These are phyloP conservation scores for Galeopterus variegatus DNA, from an alignment of 2,113 vertebrate species.

Conservation along the genomic window DNA sequence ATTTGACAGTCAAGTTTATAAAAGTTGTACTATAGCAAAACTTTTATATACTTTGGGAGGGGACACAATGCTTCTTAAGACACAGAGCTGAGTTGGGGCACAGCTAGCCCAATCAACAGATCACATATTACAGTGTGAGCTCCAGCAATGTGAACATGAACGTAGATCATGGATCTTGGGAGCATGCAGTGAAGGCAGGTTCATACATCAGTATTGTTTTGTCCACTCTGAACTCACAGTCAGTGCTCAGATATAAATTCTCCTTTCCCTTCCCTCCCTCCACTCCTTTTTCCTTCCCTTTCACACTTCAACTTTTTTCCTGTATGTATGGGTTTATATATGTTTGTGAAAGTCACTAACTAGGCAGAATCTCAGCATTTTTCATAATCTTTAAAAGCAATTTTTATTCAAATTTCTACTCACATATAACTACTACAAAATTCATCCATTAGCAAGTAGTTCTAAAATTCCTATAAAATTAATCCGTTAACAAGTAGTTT, in stretches of 20 bases:
- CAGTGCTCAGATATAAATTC: neutral
- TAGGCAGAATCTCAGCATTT: neutral
- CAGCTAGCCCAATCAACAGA: neutral
- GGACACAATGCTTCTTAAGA: neutral
- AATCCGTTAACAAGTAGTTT: neutral
- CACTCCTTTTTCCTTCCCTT: neutral
- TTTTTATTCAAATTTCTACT: conserved; percentile 30
- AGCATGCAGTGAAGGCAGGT: fast-evolving
- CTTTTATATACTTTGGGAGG: neutral
- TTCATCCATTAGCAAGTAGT: neutral
- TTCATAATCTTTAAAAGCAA: neutral
- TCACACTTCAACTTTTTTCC: neutral
- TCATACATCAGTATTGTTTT: neutral
- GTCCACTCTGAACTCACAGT: neutral
- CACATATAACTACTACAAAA: neutral
- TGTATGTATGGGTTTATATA: neutral
- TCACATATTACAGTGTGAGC: neutral
- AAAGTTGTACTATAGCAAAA: neutral
- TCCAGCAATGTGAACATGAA: neutral
- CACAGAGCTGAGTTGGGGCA: neutral
- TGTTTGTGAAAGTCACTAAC: neutral
- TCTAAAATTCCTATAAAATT: neutral
- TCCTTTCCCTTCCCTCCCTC: neutral
- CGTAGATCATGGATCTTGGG: neutral
- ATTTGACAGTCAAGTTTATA: neutral